Percentiles rank a stretch among this genome's conserved stretches.
Evolutionary conservation across 2,888 invertebrate species (phyloP).

Genomic region (Phasia obesa): DNA sequence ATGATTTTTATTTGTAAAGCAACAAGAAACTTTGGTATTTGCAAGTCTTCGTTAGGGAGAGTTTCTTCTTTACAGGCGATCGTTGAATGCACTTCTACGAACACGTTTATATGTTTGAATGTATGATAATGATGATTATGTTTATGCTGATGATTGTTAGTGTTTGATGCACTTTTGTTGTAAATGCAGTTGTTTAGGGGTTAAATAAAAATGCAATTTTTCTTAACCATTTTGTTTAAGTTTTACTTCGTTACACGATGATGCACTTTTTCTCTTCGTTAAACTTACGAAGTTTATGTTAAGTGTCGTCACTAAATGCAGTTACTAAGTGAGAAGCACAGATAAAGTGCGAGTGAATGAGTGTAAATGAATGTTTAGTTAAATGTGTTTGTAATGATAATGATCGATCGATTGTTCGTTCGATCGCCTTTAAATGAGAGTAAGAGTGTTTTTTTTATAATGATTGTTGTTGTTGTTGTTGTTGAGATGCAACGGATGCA

Average conservation of each 20-base stretch:
- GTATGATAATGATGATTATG: slow-evolving; percentile 25
- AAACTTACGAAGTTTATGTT: slow-evolving; percentile 45
- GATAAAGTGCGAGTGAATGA: neutral
- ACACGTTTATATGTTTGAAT: slow-evolving; percentile 25
- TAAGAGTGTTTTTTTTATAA: slow-evolving; percentile 28
- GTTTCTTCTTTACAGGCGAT: slow-evolving; percentile 52
- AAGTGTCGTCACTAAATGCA: slow-evolving; percentile 50
- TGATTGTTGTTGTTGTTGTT: slow-evolving; percentile 11
- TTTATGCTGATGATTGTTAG: slow-evolving; percentile 7
- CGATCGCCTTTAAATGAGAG: slow-evolving; percentile 45
- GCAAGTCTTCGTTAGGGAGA: slow-evolving; percentile 58
- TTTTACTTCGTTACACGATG: slow-evolving; percentile 46
- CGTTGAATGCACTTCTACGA: slow-evolving; percentile 58
- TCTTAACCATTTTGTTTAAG: neutral
- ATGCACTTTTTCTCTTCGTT: slow-evolving; percentile 56
- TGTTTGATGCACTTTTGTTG: slow-evolving; percentile 59
- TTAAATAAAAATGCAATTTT: slow-evolving; percentile 43
- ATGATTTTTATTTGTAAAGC: slow-evolving; percentile 34
- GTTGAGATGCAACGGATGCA: slow-evolving; percentile 66
- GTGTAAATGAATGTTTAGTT: neutral
- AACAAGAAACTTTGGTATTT: slow-evolving; percentile 57
- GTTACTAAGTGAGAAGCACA: slow-evolving; percentile 40
- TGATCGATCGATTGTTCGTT: slow-evolving; percentile 27
- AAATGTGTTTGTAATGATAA: slow-evolving; percentile 20
- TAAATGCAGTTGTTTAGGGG: slow-evolving; percentile 60